A percentile compares a stretch with the other conserved stretches of the same genome.
These are phyloP conservation scores for Macquaria australasica DNA, from an alignment of 2,113 vertebrate species.

Conservation along the genomic window DNA sequence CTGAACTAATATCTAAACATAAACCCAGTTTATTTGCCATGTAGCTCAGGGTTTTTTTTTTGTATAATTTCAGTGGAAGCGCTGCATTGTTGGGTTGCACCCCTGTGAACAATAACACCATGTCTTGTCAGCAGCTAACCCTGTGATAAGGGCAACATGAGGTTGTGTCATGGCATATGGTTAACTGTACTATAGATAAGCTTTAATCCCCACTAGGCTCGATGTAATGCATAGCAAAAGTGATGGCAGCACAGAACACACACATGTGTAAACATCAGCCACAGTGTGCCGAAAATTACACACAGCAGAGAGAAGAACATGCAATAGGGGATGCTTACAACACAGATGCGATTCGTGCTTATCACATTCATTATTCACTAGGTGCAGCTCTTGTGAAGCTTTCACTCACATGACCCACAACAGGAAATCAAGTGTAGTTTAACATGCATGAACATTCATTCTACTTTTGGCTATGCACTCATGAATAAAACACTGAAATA, in stretches of 20 bases:
- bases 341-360: constrained; percentile 37
- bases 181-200: constrained; percentile 72
- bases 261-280: constrained; percentile 49
- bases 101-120: constrained; percentile 46
- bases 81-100: constrained; percentile 34
- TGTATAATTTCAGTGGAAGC: constrained; percentile 10
- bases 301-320: constrained; percentile 14
- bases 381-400: constrained; percentile 7
- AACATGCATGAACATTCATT: constrained; percentile 42
- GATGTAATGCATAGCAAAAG: constrained; percentile 70
- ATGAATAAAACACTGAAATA: constrained; percentile 59
- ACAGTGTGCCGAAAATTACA: constrained; percentile 12
- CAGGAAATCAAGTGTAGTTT: constrained; percentile 45
- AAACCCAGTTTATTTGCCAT: neutral
- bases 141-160: constrained; percentile 67
- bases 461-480: constrained; percentile 32
- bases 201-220: constrained; percentile 65
- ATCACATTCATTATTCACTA: constrained; percentile 43
- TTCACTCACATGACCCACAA: constrained; percentile 39
- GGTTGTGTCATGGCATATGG: constrained; percentile 69
- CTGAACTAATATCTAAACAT: neutral
- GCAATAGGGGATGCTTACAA: constrained; percentile 22
- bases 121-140: constrained; percentile 66
- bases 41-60: neutral
- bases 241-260: constrained; percentile 35